Evolutionary conservation across 2,888 invertebrate species (phyloP).

Genomic region (Catocala sponsa): DNA sequence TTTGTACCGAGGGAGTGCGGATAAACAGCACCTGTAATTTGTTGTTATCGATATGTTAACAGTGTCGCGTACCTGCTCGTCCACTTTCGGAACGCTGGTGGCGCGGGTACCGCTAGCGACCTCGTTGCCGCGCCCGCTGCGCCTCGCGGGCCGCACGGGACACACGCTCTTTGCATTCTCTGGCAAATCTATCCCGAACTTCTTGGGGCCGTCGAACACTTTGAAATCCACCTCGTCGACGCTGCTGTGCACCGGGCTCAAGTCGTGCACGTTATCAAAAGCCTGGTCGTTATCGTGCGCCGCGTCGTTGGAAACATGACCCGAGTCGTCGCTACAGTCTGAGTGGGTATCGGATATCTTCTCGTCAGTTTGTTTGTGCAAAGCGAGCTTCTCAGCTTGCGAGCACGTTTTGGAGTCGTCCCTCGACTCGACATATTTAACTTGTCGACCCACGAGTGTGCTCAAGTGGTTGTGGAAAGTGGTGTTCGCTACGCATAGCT

Average conservation of each 20-base stretch:
- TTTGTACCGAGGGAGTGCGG: constrained; percentile 57
- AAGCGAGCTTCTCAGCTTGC: constrained; percentile 72
- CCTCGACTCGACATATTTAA: constrained; percentile 79
- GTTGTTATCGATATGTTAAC: constrained; percentile 83
- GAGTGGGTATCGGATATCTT: constrained; percentile 89
- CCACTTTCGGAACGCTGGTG: constrained; percentile 85
- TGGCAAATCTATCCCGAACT: constrained; percentile 76
- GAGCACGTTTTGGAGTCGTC: constrained; percentile 79
- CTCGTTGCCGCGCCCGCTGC: constrained; percentile 82
- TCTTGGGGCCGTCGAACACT: constrained; percentile 72
- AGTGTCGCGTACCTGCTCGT: constrained; percentile 87
- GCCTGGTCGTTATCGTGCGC: constrained; percentile 90
- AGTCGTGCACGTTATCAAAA: constrained; percentile 74
- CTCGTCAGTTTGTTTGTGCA: constrained; percentile 79
- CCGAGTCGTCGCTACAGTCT: constrained; percentile 94
- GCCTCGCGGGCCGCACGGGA: constrained; percentile 83
- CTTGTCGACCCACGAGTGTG: constrained; percentile 85
- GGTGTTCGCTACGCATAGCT: constrained; percentile 82
- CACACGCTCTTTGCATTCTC: constrained; percentile 78
- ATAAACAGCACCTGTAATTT: constrained; percentile 78
- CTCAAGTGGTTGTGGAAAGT: constrained; percentile 84
- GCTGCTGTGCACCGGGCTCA: constrained; percentile 62
- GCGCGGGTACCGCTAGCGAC: constrained; percentile 86
- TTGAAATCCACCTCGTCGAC: constrained; percentile 80
- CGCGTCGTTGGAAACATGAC: constrained; percentile 94